Base-by-base conservation (phyloP, 2,797 vertebrate genomes). In the Sebastes nivosus region DNA sequence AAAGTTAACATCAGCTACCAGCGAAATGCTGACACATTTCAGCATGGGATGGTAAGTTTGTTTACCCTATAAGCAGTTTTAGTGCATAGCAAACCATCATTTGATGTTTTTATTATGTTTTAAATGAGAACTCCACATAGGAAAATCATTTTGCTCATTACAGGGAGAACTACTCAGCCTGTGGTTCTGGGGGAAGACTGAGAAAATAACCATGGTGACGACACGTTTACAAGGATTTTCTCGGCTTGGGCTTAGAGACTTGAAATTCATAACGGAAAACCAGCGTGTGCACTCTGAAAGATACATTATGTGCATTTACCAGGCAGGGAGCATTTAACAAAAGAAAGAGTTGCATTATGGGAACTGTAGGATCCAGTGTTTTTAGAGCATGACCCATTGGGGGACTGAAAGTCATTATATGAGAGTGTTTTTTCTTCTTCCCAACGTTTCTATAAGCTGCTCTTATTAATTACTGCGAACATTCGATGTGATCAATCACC, bases 61-160 rank as follows among this genome's bases (percentile, higher is more conserved):
- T 84, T 81, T 81, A 81, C 46, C 67, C 75, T 69, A 5, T 72
- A 38, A 82, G 75, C 75, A 27, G 30, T 76, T 27, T 83, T 13
- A 32, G 42, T 50, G 27, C 34, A 2, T 10, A 24, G 60, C 12
- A 52, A 72, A 78, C 57, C 13, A 42, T 70, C 22, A 64, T 67
- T 65, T 72, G 27, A 75, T 80, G 18, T 67, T 80, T 46, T 68
- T 30, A n/a, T 58, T 69, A 57, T 73, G 46, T 34, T 86, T 85
- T 68, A 46, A 70, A 60, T 36, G 30, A 58, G 27, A 34, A 9
- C 38, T 54, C 18, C 36, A 16, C 52, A 50, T 18, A n/a, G 55
- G 27, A 8, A n/a, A 67, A 54, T 81, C 20, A 27, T 38, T 67
- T 42, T 65, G 3, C 14, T 73, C 10, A 5, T 55, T 57, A 67